Evolutionary conservation across 2,113 vertebrate species (phyloP).

Genomic region (Paracanthobrama guichenoti): DNA sequence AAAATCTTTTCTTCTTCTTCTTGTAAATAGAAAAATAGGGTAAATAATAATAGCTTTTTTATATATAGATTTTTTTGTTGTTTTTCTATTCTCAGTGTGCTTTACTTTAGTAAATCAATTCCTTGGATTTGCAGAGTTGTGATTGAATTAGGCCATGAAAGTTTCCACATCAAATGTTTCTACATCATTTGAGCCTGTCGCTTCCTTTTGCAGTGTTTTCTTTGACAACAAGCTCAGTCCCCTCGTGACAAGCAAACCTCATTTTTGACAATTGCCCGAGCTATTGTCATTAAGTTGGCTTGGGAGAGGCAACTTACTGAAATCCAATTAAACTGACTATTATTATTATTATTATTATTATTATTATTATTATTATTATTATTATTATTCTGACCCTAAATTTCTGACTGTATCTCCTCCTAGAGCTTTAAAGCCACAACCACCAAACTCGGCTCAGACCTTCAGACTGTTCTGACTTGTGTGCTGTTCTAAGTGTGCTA

Average conservation of each 20-base stretch:
- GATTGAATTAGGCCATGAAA: conserved; percentile 26
- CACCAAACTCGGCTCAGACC: no score
- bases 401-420: no score
- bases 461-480: no score
- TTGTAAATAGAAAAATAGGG: background rate
- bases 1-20: background rate
- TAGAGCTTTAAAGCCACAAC: no score
- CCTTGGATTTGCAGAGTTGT: conserved; percentile 6
- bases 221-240: background rate
- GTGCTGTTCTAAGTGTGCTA: no score
- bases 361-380: no score
- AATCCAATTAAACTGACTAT: no score
- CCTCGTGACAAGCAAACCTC: background rate
- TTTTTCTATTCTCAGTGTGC: background rate
- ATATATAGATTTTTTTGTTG: background rate
- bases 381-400: no score
- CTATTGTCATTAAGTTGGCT: no score
- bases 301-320: no score
- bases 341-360: no score
- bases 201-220: conserved; percentile 1
- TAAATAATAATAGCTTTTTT: background rate
- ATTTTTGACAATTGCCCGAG: background rate
- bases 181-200: conserved; percentile 25
- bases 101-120: background rate
- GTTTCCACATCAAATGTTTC: conserved; percentile 30